phyloP scores from a whole-genome alignment of 2,797 vertebrate genomes.

The Mormyrops attenuatus region DNA sequence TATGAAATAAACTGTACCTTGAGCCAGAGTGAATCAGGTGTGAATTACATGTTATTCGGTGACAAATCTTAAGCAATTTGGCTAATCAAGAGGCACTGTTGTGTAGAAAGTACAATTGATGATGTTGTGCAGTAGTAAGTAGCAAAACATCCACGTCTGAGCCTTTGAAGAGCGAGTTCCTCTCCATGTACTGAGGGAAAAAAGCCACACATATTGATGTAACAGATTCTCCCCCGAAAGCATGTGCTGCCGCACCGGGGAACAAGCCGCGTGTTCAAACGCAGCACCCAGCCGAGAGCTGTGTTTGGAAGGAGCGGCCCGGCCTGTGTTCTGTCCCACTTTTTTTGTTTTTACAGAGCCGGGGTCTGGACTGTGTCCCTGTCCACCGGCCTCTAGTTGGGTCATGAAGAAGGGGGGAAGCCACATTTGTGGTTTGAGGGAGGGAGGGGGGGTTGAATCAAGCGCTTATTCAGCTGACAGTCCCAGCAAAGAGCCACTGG shows the following conservation, averaged over 20 bases:
- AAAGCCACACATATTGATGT: constrained; percentile 1
- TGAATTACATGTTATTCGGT: not conserved
- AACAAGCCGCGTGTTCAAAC: not conserved
- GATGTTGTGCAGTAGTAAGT: not conserved
- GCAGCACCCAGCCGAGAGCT: not conserved
- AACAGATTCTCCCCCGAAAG: not conserved
- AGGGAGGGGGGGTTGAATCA: not conserved
- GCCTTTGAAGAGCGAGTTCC: not conserved
- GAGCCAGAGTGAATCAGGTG: not conserved
- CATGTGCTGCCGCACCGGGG: not conserved
- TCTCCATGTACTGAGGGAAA: not conserved
- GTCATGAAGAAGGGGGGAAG: not conserved
- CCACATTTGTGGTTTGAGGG: not conserved
- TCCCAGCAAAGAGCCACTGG: not conserved
- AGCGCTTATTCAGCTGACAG: not conserved
- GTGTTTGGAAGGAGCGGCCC: not conserved
- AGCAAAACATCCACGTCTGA: not conserved
- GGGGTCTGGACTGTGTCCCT: not conserved
- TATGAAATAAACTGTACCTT: not conserved
- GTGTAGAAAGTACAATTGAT: not conserved
- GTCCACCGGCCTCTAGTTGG: not conserved
- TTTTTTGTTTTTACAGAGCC: not conserved
- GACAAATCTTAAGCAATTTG: not conserved
- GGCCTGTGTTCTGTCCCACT: not conserved
- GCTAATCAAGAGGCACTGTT: not conserved